Percentiles rank a stretch among this genome's conserved stretches.
Conservation (phyloP, 2,113 vertebrate species). For the Picathartes gymnocephalus region DNA sequence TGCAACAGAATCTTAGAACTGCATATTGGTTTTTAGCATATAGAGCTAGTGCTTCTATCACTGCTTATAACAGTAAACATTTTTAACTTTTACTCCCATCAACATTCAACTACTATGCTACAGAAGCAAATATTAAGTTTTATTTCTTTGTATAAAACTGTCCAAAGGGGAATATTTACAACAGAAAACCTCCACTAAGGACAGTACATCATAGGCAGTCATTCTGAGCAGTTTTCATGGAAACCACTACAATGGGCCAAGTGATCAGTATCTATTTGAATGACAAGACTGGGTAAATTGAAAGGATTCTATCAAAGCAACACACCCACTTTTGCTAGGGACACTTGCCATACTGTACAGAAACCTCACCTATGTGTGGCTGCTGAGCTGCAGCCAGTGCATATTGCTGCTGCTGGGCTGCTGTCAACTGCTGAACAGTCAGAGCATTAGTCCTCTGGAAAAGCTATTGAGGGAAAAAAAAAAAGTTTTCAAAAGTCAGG, state of each 20-base stretch:
- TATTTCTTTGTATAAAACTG: background rate
- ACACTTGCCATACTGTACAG: background rate
- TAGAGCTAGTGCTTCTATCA: background rate
- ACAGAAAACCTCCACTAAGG: background rate
- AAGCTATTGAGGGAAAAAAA: constrained; percentile 74
- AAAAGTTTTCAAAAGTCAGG: background rate
- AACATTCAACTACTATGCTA: background rate
- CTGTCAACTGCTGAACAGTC: constrained; percentile 92
- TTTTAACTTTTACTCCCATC: background rate
- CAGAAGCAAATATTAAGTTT: background rate
- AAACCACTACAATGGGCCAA: background rate
- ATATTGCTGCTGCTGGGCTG: constrained; percentile 96
- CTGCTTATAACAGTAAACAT: background rate
- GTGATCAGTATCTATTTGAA: background rate
- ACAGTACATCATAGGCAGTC: background rate
- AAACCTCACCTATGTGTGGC: constrained; percentile 89
- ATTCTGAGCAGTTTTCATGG: background rate
- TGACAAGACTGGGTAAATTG: background rate
- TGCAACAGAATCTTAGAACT: background rate
- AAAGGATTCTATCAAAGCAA: background rate
- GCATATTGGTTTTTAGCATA: background rate
- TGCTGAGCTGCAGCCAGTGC: constrained; percentile 95
- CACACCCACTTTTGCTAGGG: background rate
- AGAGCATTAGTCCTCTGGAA: constrained; percentile 92
- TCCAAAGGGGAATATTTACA: background rate